phyloP scores from a whole-genome alignment of 2,888 invertebrate species.

The Plagodis pulveraria region DNA sequence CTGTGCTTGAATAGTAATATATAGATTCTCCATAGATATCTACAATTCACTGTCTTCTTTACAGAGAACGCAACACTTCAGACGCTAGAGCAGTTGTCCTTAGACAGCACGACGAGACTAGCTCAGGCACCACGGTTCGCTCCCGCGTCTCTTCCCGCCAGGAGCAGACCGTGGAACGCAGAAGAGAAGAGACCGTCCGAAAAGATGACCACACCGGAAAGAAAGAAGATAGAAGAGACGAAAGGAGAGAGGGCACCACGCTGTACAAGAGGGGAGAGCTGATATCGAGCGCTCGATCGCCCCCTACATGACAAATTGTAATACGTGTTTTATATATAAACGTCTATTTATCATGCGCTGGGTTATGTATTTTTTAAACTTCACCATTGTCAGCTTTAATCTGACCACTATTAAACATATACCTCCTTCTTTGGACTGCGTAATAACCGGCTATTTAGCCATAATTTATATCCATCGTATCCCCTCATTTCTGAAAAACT shows the following conservation, averaged over 20 bases:
- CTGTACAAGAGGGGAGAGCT: conserved; percentile 93
- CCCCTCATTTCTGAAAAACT: too few species aligned
- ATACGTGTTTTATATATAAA: conserved; percentile 77
- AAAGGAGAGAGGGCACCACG: conserved; percentile 65
- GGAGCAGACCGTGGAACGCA: conserved; percentile 35
- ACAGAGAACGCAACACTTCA: conserved; percentile 81
- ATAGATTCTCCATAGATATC: too few species aligned
- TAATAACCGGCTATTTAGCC: too few species aligned
- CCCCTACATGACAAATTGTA: conserved; percentile 69
- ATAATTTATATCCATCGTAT: too few species aligned
- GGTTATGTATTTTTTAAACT: conserved; percentile 8
- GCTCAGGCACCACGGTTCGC: conserved; percentile 79
- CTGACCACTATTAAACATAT: too few species aligned
- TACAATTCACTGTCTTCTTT: conserved; percentile 17
- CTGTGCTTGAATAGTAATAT: too few species aligned
- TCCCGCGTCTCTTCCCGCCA: conserved; percentile 61
- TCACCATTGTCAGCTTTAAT: too few species aligned
- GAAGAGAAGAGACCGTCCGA: conserved; percentile 69
- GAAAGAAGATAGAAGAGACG: conserved; percentile 54
- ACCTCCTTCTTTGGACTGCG: too few species aligned
- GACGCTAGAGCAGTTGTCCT: conserved; percentile 72
- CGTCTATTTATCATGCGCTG: conserved; percentile 71
- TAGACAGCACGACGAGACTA: conserved; percentile 77
- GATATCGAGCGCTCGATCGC: conserved; percentile 89
- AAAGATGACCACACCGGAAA: conserved; percentile 71